phyloP scores from a whole-genome alignment of 2,797 vertebrate genomes.

The Acipenser transmontanus region DNA sequence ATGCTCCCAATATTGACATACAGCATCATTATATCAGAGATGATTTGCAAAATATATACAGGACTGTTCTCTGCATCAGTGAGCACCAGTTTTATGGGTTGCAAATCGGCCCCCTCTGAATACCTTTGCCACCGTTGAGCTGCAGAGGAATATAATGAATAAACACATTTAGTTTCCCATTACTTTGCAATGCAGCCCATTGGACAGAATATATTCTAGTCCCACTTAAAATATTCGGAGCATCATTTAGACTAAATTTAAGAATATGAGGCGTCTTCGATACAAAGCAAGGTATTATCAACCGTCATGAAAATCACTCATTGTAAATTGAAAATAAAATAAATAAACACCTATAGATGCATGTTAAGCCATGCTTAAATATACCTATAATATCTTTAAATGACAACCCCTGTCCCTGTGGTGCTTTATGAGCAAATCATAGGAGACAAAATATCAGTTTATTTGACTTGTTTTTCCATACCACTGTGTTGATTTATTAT shows the following conservation, averaged over 20 bases:
- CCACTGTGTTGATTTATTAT: constrained; percentile 39
- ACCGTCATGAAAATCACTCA: neutral
- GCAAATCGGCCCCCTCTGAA: neutral
- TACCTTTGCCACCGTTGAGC: neutral
- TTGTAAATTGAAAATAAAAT: neutral
- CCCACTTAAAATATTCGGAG: neutral
- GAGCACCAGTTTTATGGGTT: neutral
- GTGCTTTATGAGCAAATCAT: constrained; percentile 18
- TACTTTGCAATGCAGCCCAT: neutral
- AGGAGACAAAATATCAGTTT: constrained; percentile 25
- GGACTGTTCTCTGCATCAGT: neutral
- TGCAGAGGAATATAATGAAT: neutral
- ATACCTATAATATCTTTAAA: constrained; percentile 48
- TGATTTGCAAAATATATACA: neutral
- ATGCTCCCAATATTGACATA: too few relatives aligned
- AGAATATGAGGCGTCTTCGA: neutral
- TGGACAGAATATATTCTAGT: neutral
- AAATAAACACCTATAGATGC: neutral
- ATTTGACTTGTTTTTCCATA: constrained; percentile 24
- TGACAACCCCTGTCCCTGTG: constrained; percentile 34
- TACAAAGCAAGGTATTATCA: neutral
- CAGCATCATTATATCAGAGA: neutral
- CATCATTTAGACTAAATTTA: neutral
- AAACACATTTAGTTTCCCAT: neutral
- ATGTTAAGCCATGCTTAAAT: constrained; percentile 30